Evolutionary conservation across 2,888 invertebrate species (phyloP).

Genomic region (Caenorhabditis sp.): DNA sequence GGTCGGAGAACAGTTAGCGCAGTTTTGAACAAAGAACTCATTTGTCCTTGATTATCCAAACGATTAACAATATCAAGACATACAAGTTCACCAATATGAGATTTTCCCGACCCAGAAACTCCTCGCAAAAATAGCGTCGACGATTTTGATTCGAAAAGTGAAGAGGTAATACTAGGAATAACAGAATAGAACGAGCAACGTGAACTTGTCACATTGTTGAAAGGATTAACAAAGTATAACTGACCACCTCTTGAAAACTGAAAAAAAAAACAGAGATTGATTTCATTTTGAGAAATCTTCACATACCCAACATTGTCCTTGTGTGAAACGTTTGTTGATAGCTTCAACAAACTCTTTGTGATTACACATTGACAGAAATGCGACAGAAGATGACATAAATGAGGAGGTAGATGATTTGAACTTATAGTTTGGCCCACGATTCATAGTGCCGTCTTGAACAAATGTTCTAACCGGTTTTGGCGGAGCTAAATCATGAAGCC

Average conservation of each 20-base stretch:
- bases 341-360: slow-evolving; percentile 36
- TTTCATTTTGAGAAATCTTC: background rate
- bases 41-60: slow-evolving; percentile 31
- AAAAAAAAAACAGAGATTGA: slow-evolving; percentile 6
- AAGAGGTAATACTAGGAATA: slow-evolving; percentile 35
- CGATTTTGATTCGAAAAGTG: slow-evolving; percentile 26
- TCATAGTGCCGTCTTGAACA: slow-evolving; percentile 10
- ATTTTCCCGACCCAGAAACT: slow-evolving; percentile 48
- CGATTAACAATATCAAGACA: slow-evolving; percentile 36
- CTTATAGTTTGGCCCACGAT: background rate
- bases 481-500: slow-evolving; percentile 21
- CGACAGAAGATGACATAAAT: slow-evolving; percentile 36
- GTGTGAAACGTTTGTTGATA: slow-evolving; percentile 40
- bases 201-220: slow-evolving; percentile 42
- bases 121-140: slow-evolving; percentile 41
- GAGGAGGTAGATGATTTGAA: slow-evolving; percentile 24
- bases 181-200: slow-evolving; percentile 33
- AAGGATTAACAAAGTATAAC: slow-evolving; percentile 51
- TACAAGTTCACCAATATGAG: slow-evolving; percentile 36
- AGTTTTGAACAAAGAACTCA: slow-evolving; percentile 33
- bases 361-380: slow-evolving; percentile 37
- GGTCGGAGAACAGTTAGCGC: slow-evolving; percentile 39
- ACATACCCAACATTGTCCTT: slow-evolving; percentile 47
- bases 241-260: slow-evolving; percentile 44
- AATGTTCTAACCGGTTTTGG: slow-evolving; percentile 39